Evolutionary conservation across 1,140 invertebrate species (phyloP), one percentile per base, ranked within the genome.

Genomic region (Araneus ventricosus): DNA sequence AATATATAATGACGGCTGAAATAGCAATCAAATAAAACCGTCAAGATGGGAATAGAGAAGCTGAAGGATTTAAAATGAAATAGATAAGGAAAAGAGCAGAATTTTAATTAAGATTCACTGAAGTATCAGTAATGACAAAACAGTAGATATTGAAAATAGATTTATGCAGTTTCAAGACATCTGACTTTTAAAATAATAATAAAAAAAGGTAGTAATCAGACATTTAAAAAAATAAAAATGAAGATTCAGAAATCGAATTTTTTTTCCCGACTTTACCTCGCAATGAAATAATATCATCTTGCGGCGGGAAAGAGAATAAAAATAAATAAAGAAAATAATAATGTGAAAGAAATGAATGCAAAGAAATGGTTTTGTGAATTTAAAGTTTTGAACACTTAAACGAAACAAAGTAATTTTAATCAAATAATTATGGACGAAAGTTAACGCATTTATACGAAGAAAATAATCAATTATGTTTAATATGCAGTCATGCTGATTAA

Each of bases 11-110:
- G 17, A 34, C 10, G 30, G 34, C 0, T 5, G 30, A 75, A 75
- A 75, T 30, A 75, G 34, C 67, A 34, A 75, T 34, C 14, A 3
- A 34, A 10, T 75, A 75, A 14, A 20, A 34, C 30, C 14, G 27
- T 22, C 27, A 30, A 67, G 63, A 67, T 30, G 63, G 45, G 45
- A 67, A 67, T 67, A 30, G 27, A n/a, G 63, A 67, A 67, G 27
- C 27, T 27, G n/a, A 67, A 67, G n/a, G 63, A 67, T n/a, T 67
- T 67, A 30, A 67, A 67, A 67, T 67, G 63, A 67, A 67, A 67
- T 10, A n/a, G 63, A 67, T 67, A 30, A 67, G 63, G 63, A 75
- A 8, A 30, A 34, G 20, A 22, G 27, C 17, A 37, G 30, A 75
- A 34, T 75, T 34, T 75, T 75, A 75, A 75, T 75, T 75, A 75